Conservation (phyloP, 37 sponge, comb jelly and placozoan species). For the Geodia barretti region DNA sequence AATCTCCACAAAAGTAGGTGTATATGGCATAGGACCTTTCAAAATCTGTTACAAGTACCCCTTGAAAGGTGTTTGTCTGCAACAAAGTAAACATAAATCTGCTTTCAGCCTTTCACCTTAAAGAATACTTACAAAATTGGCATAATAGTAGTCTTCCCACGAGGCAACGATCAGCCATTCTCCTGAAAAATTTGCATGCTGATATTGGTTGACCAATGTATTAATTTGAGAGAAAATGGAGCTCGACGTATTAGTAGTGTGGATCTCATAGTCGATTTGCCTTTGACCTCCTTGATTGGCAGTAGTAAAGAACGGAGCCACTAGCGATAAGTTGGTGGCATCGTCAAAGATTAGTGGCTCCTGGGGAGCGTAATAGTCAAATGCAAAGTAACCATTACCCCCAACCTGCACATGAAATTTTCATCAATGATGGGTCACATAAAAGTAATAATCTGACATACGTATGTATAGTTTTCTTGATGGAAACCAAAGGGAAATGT, state of each 20-base stretch:
- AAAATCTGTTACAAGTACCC: background rate
- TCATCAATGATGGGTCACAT: background rate
- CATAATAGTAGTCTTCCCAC: background rate
- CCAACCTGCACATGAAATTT: background rate
- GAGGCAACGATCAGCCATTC: background rate
- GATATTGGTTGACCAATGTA: background rate
- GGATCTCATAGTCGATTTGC: background rate
- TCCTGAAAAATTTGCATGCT: background rate
- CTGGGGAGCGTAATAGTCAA: background rate
- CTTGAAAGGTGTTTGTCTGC: slow-evolving; percentile 15
- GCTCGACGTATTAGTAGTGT: background rate
- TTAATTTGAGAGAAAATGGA: background rate
- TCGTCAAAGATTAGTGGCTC: background rate
- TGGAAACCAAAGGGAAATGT: background rate
- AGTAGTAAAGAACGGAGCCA: background rate
- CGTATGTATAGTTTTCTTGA: too few species aligned
- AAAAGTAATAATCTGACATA: too few species aligned
- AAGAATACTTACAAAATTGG: background rate
- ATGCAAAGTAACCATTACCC: background rate
- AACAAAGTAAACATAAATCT: too few species aligned
- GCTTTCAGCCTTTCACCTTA: too few species aligned
- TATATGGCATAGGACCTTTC: background rate
- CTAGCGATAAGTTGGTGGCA: background rate
- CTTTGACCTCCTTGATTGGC: background rate
- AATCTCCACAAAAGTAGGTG: background rate